Evolutionary conservation across 2,113 vertebrate genomes (phyloP), one percentile per base, ranked within the genome.

Genomic region (Tachycineta bicolor): DNA sequence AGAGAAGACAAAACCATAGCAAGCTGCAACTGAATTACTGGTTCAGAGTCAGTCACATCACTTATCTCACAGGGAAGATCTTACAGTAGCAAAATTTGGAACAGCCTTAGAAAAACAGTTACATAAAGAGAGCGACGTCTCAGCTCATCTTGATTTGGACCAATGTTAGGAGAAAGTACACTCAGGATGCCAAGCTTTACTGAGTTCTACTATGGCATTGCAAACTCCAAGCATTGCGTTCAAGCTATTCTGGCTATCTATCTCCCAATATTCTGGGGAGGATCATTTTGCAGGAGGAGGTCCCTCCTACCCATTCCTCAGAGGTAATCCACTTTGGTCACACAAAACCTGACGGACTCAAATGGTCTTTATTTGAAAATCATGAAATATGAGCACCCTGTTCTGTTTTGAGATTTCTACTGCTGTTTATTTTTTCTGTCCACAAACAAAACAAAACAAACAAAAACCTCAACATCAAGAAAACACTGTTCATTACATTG

Each of bases 191-290:
- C 46, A 63, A 74, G 20, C 9, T 31, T 69, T 86, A 9, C 28
- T 68, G 59, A 75, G 12, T 68, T 87, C 20, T 76, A 14, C 20
- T 78, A 17, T 62, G 20, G 18, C 43, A 15, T 37, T 29, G 76
- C 16, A 75, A 78, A 49, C 4, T 5, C 10, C 58, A 74, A 70
- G 26, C 7, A 11, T 2, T 37, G 13, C 1, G 0, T 60, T 80
- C 33, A 55, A 83, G 16, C 4, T 90, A 3, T 53, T 78, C 28
- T 44, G 29, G 13, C 9, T 70, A 60, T 49, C 39, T 44, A 20
- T 4, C 4, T 67, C 39, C 22, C 41, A 52, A 0, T 6, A 17
- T 4, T 22, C 23, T 8, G 13, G 31, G 20, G 5, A 67, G 28
- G 59, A 2, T 90, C 24, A 26, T 26, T 60, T 60, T 90, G 41